Evolutionary conservation across 2,888 invertebrate species (phyloP), one percentile per base, ranked within the genome.

Genomic region (Rhyacophila evoluta): DNA sequence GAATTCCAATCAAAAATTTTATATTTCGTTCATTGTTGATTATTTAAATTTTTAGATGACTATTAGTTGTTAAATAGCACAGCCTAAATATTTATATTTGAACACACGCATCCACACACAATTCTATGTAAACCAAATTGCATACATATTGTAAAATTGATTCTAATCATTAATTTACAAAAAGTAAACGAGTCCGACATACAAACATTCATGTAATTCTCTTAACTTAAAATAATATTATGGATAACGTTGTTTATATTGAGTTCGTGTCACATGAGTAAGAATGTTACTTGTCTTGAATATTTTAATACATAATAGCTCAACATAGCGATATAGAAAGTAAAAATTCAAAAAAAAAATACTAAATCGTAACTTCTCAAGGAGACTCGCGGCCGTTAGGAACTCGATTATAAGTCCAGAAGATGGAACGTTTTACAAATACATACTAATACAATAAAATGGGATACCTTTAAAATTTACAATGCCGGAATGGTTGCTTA

Each of bases 21-120:
- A 55, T 19, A 55, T 19, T 55, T 25, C 55, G 12, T 25, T 70
- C 19, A 72, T 55, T 55, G 25, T 36, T 74, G 36, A 55, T 55
- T 55, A 74, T 33, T 73, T 73, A 55, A 74, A 28, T 19, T 70
- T 70, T 70, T 75, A 75, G 37, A 75, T 37, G 33, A 75, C 27
- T 70, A 71, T 71, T 33, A 70, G 38, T 79, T 79, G 75, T 75
- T 68, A 72, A 39, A 72, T 72, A 79, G 72, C 79, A 79, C 79
- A 79, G 75, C 75, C 75, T 79, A 75, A 79, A 79, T 79, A 79
- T 68, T 75, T 68, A 72, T 70, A 74, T 79, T 79, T 72, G 79
- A 79, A 79, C 79, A 79, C 75, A 79, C 72, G 74, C 69, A 73
- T 27, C 39, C 74, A 78, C 41, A 74, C 55, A 72, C 36, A 29